Percentiles rank a stretch among this genome's conserved stretches.
These are phyloP conservation scores for Martes martes DNA, from an alignment of 2,113 vertebrate species.

Conservation along the genomic window DNA sequence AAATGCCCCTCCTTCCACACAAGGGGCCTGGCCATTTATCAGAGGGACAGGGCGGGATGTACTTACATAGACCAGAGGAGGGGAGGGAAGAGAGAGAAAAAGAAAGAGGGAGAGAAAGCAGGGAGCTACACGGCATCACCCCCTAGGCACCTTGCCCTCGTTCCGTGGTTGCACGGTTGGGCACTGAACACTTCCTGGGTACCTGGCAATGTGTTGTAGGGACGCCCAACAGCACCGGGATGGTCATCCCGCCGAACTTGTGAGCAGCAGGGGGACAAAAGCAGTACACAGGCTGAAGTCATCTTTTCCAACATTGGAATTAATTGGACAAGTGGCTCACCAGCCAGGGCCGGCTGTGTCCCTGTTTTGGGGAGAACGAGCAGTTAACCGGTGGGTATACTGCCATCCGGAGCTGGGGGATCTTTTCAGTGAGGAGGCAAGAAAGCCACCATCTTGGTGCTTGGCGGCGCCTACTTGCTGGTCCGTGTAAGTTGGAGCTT, in stretches of 20 bases:
- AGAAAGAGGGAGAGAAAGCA: no score
- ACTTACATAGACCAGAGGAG: not conserved
- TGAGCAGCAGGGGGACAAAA: not conserved
- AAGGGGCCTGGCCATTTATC: conserved; percentile 35
- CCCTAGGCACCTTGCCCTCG: not conserved
- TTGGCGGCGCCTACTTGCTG: accelerated
- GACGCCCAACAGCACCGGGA: accelerated
- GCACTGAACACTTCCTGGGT: accelerated
- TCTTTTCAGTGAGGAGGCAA: not conserved
- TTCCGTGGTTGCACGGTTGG: not conserved
- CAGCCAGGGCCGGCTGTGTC: accelerated
- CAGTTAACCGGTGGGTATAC: accelerated
- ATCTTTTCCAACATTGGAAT: not conserved
- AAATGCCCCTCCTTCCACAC: not conserved
- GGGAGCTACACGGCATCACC: not conserved
- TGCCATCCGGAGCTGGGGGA: accelerated
- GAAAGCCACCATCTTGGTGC: accelerated
- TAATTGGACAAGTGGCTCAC: not conserved
- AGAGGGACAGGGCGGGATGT: not conserved
- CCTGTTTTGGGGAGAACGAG: not conserved
- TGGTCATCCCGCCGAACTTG: accelerated
- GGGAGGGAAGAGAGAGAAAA: not conserved
- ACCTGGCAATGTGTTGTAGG: accelerated
- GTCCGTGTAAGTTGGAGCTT: not conserved
- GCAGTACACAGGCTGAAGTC: accelerated